Evolutionary conservation across 2,113 vertebrate genomes (phyloP).

Genomic region (Collichthys lucidus): DNA sequence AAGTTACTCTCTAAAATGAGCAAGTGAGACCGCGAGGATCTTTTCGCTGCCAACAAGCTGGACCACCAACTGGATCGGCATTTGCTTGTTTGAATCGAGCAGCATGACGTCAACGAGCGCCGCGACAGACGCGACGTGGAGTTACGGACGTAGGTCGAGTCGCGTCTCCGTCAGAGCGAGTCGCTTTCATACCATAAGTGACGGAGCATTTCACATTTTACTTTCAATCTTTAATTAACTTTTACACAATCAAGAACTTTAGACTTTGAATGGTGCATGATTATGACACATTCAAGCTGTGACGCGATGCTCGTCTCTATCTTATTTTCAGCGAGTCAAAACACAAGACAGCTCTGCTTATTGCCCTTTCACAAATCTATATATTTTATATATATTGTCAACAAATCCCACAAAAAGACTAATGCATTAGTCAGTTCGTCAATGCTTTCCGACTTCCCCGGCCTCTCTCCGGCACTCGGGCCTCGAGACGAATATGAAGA

Average conservation of each 20-base stretch:
- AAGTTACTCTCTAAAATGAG: slow-evolving; percentile 71
- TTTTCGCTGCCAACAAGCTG: slow-evolving; percentile 55
- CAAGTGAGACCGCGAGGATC: slow-evolving; percentile 49
- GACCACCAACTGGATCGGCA: slow-evolving; percentile 59
- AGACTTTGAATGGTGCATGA: neutral
- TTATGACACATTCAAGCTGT: neutral
- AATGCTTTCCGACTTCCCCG: neutral
- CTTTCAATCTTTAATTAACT: neutral
- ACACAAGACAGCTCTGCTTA: neutral
- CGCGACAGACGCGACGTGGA: slow-evolving; percentile 5
- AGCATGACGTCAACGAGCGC: slow-evolving; percentile 33
- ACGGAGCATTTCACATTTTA: neutral
- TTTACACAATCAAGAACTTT: neutral
- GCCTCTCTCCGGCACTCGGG: neutral
- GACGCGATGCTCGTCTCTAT: neutral
- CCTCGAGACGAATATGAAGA: neutral
- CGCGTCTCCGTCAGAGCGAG: neutral
- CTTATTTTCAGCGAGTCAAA: neutral
- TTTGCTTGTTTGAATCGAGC: slow-evolving; percentile 36
- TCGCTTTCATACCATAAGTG: no score
- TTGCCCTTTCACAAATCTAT: neutral
- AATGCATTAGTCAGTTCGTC: neutral
- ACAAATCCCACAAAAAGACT: neutral
- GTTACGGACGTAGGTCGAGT: neutral
- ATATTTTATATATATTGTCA: neutral